Evolutionary conservation across 2,888 invertebrate species (phyloP).

Genomic region (Carcina quercana): DNA sequence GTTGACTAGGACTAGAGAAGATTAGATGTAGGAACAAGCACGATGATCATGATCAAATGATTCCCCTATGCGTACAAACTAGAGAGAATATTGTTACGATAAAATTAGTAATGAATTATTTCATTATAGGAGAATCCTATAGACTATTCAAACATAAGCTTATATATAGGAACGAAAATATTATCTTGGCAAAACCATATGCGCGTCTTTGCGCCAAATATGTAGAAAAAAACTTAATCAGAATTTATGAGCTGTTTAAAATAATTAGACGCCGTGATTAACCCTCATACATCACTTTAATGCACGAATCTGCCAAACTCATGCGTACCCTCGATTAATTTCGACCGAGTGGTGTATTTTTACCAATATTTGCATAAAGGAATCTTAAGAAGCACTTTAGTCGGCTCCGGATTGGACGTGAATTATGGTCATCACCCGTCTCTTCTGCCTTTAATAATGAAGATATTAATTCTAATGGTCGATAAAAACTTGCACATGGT

Average conservation of each 20-base stretch:
- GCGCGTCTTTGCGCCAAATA: no score
- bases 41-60: no score
- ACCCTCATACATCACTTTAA: slow-evolving; percentile 57
- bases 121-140: no score
- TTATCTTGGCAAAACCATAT: no score
- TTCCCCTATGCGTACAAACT: no score
- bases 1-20: no score
- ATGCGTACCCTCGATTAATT: slow-evolving; percentile 56
- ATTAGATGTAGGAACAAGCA: no score
- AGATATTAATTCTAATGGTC: slow-evolving; percentile 36
- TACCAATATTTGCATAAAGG: slow-evolving; percentile 61
- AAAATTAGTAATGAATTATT: no score
- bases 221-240: slow-evolving; percentile 24
- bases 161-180: no score
- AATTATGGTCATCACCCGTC: slow-evolving; percentile 34
- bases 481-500: no score
- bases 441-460: slow-evolving; percentile 46
- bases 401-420: slow-evolving; percentile 42
- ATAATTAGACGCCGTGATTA: slow-evolving; percentile 58
- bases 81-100: no score
- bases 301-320: slow-evolving; percentile 43
- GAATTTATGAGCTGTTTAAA: slow-evolving; percentile 49
- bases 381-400: slow-evolving; percentile 61
- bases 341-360: slow-evolving; percentile 37
- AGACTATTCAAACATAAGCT: no score